phyloP scores from a whole-genome alignment of 2,888 invertebrate species.

The Pogonocherus hispidulus region DNA sequence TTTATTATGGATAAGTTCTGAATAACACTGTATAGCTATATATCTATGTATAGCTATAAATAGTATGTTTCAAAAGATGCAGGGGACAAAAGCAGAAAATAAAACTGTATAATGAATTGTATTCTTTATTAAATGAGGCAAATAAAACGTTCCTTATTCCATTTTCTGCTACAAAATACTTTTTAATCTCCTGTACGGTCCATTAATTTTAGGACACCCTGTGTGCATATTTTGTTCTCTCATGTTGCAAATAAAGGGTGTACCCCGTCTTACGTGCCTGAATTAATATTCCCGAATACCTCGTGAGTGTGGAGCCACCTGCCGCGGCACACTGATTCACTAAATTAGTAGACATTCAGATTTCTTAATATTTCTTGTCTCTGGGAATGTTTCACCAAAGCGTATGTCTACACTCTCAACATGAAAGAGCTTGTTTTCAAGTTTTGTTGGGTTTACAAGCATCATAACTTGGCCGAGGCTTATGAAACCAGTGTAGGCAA shows the following conservation, averaged over 20 bases:
- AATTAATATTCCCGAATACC: conserved; percentile 59
- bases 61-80: no score
- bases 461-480: conserved; percentile 35
- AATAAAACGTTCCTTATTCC: no score
- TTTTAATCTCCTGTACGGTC: no score
- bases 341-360: conserved; percentile 64
- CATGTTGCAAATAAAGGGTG: conserved; percentile 41
- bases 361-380: conserved; percentile 65
- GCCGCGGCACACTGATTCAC: conserved; percentile 63
- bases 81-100: no score
- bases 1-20: no score
- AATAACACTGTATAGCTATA: no score
- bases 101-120: no score
- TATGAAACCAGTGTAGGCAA: conserved; percentile 51
- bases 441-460: conserved; percentile 38
- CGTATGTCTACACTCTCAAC: conserved; percentile 60
- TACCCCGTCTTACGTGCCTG: conserved; percentile 45
- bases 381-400: conserved; percentile 55
- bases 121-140: no score
- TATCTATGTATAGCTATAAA: no score
- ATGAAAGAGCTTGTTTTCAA: conserved; percentile 44
- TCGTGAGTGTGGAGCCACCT: conserved; percentile 58
- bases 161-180: no score
- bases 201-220: no score
- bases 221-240: no score